Percentiles rank a stretch among this genome's conserved stretches.
Evolutionary conservation across 2,113 vertebrate genomes (phyloP).

Genomic region (Loxodonta africana): DNA sequence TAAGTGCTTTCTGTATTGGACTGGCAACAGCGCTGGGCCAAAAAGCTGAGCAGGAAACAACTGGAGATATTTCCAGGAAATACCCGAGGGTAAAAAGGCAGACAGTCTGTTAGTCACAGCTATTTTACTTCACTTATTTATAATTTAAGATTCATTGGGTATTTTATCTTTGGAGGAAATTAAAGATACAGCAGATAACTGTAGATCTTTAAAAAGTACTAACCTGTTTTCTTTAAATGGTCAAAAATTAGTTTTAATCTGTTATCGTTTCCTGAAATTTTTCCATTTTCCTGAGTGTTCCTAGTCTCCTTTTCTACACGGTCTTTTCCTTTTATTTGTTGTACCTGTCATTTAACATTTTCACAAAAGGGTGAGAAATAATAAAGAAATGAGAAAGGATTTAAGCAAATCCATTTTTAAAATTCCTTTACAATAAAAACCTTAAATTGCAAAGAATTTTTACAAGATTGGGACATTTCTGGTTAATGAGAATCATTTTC

Average conservation of each 20-base stretch:
- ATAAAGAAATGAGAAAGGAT: not conserved
- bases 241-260: constrained; percentile 49
- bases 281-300: constrained; percentile 29
- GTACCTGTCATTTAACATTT: constrained; percentile 18
- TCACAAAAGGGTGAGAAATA: constrained; percentile 35
- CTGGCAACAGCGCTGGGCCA: not conserved
- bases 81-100: constrained; percentile 13
- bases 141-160: constrained; percentile 20
- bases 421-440: constrained; percentile 35
- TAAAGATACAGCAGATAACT: constrained; percentile 56
- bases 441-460: constrained; percentile 60
- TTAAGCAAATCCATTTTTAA: not conserved
- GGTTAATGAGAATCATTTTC: constrained; percentile 56
- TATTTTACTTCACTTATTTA: constrained; percentile 56
- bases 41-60: constrained; percentile 29
- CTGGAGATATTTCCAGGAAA: not conserved
- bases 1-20: not conserved
- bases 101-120: not conserved
- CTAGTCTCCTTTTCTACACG: not conserved
- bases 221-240: constrained; percentile 18
- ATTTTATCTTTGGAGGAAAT: constrained; percentile 56
- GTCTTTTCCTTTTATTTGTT: constrained; percentile 35
- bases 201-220: constrained; percentile 38
- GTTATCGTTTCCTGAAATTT: not conserved
- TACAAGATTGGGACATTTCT: constrained; percentile 50